Conservation (phyloP, 2,113 vertebrate genomes). For the Nymphicus hollandicus region DNA sequence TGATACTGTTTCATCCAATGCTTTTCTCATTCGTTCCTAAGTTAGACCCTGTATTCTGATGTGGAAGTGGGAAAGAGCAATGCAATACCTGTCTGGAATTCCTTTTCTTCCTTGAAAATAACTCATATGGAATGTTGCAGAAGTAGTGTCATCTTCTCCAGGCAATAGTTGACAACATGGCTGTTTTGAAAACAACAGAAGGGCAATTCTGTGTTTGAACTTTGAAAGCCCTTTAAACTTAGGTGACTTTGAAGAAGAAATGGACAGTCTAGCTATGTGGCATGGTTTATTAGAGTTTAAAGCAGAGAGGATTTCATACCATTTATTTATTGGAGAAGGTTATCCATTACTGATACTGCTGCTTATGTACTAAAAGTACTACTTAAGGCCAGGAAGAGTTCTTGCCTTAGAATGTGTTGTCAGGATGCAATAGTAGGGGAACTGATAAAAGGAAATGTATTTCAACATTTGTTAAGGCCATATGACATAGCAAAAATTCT, state of each 20-base stretch:
- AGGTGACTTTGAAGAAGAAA: not conserved
- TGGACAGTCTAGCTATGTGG: not conserved
- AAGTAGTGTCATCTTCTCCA: not conserved
- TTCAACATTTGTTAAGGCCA: not conserved
- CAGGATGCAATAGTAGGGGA: not conserved
- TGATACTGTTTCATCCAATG: not conserved
- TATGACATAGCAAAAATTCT: not conserved
- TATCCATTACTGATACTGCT: not conserved
- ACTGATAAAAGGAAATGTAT: not conserved
- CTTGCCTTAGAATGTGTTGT: not conserved
- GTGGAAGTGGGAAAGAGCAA: not conserved
- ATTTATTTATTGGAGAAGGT: not conserved
- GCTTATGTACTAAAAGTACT: not conserved
- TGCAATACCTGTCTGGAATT: not conserved
- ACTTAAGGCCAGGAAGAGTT: not conserved
- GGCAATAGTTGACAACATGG: not conserved
- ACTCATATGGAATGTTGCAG: not conserved
- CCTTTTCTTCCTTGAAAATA: not conserved
- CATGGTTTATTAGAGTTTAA: not conserved
- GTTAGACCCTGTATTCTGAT: not conserved
- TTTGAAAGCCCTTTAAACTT: not conserved
- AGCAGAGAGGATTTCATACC: not conserved
- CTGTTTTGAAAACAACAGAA: not conserved
- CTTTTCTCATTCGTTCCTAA: not conserved
- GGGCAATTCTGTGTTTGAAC: not conserved